These are phyloP conservation scores for Lathronympha strigana DNA, from an alignment of 2,888 invertebrate genomes.

Conservation along the genomic window DNA sequence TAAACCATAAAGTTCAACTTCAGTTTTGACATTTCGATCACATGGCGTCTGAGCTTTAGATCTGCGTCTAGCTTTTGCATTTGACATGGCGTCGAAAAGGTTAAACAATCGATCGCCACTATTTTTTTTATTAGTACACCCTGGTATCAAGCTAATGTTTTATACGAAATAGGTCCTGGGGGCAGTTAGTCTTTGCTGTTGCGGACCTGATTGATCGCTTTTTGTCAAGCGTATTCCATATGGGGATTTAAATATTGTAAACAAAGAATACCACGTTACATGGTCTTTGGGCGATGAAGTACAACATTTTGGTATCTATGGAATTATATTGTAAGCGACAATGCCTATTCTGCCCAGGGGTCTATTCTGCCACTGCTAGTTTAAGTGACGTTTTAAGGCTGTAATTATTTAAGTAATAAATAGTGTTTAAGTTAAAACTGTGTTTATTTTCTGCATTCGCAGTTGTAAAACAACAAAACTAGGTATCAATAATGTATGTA, in stretches of 20 bases:
- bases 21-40: too few species aligned
- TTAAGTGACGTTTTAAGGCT: slow-evolving; percentile 28
- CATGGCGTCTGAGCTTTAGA: too few species aligned
- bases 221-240: neutral
- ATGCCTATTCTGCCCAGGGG: neutral
- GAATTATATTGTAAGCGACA: too few species aligned
- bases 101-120: neutral
- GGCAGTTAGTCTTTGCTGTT: neutral
- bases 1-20: too few species aligned
- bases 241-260: too few species aligned
- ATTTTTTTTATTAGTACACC: too few species aligned
- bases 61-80: too few species aligned
- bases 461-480: neutral
- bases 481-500: slow-evolving; percentile 14
- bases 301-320: too few species aligned
- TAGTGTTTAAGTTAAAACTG: slow-evolving; percentile 5
- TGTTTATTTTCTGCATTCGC: neutral
- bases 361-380: neutral
- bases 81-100: too few species aligned
- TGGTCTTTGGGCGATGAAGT: too few species aligned
- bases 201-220: neutral
- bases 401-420: slow-evolving; percentile 21
- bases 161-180: slow-evolving; percentile 1
- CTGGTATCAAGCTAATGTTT: neutral
- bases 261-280: too few species aligned